Evolutionary conservation across 2,797 vertebrate species (phyloP).

Genomic region (Odontamblyopus lacepedii): DNA sequence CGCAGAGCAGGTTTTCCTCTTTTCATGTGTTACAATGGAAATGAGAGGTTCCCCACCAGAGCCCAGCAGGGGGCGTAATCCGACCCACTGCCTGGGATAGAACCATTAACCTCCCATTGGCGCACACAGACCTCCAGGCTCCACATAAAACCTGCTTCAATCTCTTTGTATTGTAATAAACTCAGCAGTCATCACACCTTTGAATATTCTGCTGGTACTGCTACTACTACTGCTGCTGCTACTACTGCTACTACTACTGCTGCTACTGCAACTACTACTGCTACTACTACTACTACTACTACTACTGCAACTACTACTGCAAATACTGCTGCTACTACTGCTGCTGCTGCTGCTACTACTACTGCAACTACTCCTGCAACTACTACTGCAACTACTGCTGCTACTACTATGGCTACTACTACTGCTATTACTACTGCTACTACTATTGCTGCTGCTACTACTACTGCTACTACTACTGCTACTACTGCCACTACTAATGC

Average conservation of each 20-base stretch:
- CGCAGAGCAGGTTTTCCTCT: not conserved
- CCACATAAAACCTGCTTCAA: conserved; percentile 12
- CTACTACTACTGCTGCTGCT: not conserved
- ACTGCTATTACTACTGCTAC: too few species aligned
- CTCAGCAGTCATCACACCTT: not conserved
- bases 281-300: too few species aligned
- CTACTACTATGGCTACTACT: too few species aligned
- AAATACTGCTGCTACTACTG: not conserved
- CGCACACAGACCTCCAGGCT: conserved; percentile 18
- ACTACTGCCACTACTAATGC: too few species aligned
- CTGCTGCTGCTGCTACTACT: not conserved
- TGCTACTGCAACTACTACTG: too few species aligned
- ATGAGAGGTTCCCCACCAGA: not conserved
- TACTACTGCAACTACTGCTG: too few species aligned
- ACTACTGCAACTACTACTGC: too few species aligned
- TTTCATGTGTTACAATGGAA: not conserved
- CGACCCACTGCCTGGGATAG: not conserved
- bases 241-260: too few species aligned
- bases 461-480: too few species aligned
- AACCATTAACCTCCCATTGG: conserved; percentile 14
- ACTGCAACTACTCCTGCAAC: too few species aligned
- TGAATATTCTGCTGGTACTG: not conserved
- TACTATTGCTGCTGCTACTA: too few species aligned
- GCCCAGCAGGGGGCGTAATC: not conserved
- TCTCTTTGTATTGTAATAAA: conserved; percentile 8